Conservation (phyloP, 2,888 invertebrate genomes). For the Artemia sinica region DNA sequence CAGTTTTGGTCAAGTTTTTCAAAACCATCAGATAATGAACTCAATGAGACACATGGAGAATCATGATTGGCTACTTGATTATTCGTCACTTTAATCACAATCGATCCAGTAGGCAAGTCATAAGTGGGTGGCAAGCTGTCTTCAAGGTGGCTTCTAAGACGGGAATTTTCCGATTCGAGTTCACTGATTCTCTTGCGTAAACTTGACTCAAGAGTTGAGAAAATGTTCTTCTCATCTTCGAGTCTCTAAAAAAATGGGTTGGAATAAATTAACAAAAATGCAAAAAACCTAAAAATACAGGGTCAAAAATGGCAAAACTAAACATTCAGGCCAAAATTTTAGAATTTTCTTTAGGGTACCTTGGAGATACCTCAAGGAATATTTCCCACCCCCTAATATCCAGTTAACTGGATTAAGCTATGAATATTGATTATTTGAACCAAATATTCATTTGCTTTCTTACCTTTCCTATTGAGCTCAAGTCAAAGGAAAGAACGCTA, state of each 20-base stretch:
- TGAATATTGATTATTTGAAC: no score
- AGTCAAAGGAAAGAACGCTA: no score
- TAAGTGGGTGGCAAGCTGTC: neutral
- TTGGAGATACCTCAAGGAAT: no score
- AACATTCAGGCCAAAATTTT: no score
- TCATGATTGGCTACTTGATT: neutral
- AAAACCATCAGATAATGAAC: constrained; percentile 13
- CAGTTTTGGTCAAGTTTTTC: neutral
- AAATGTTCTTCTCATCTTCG: constrained; percentile 6
- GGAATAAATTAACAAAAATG: no score
- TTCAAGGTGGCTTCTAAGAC: neutral
- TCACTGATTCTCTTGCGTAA: neutral
- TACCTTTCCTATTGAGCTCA: no score
- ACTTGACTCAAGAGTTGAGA: constrained; percentile 11
- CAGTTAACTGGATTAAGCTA: no score
- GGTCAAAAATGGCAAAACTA: no score
- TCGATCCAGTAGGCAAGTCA: neutral
- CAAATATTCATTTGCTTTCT: no score
- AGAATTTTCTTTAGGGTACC: no score
- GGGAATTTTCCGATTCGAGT: neutral
- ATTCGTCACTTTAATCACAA: neutral
- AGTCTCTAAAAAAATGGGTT: neutral
- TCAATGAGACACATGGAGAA: neutral
- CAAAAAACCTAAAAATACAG: no score
- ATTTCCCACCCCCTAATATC: no score